Evolutionary conservation across 2,113 vertebrate species (phyloP), one percentile per base, ranked within the genome.

Genomic region (Neoarius graeffei): DNA sequence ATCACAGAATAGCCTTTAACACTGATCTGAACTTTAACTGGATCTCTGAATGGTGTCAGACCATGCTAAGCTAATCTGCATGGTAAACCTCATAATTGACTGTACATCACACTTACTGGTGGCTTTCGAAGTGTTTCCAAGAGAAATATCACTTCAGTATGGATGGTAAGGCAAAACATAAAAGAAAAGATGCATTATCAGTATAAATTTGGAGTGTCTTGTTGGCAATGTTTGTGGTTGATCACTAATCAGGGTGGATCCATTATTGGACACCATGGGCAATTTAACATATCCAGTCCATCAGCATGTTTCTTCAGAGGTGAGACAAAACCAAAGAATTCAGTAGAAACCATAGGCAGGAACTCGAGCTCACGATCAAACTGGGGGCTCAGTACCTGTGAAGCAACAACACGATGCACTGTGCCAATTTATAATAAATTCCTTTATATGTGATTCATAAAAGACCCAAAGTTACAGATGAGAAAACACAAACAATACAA

Each of bases 1-100:
- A 90, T 90, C 83, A 88, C 84, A 83, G 59, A 60, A 85, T 87
- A 64, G 71, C 85, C 83, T 87, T 79, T 89, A 88, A 76, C 84
- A 82, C 74, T 69, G 83, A 77, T 73, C 62, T 87, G 83, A 89
- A 87, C 85, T 89, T 88, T 89, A 80, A 84, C 84, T 83, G 60
- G 74, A 87, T 73, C 67, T 48, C 87, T 48, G 79, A 56, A 48
- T 79, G 57, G 50, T 76, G 69, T 77, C 23, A 84, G 13, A 9
- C 48, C 62, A 52, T 42, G 81, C 69, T 77, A n/a, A 66, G 7
- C 77, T 66, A 84, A 76, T 54, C 69, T 23, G n/a, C 60, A 84
- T 25, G 59, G 48, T 80, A 79, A 67, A 80, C 1, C n/a, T 80
- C 50, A 86, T 86, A 66, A 88, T 19, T 56, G 71, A 74, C 81